Conservation (phyloP, 2,888 invertebrate genomes). For the Trichacis sp. region DNA sequence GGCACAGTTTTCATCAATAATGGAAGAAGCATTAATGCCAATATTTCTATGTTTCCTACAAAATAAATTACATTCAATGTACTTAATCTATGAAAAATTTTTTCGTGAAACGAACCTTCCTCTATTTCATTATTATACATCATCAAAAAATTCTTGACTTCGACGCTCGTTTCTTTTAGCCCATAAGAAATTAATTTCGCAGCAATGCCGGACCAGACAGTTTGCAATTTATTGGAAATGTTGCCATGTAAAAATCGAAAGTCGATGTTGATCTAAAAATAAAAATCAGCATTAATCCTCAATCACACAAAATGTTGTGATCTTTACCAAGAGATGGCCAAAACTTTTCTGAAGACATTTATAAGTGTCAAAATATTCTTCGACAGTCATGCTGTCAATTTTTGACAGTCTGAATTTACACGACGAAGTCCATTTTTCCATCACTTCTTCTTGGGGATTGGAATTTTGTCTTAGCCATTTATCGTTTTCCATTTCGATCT, state of each 20-base stretch:
- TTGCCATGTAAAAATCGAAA: constrained; percentile 32
- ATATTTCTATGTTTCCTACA: constrained; percentile 27
- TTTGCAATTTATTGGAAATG: constrained; percentile 22
- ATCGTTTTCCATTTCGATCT: constrained; percentile 22
- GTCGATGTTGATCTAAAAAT: constrained; percentile 30
- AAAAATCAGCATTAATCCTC: constrained; percentile 8
- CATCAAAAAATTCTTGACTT: constrained; percentile 31
- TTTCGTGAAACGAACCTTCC: too few relatives aligned
- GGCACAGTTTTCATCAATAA: constrained; percentile 38
- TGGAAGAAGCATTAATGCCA: constrained; percentile 34
- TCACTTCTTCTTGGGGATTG: constrained; percentile 25
- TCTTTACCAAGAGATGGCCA: constrained; percentile 38
- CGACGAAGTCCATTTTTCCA: constrained; percentile 33
- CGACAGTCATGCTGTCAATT: constrained; percentile 25
- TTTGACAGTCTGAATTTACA: constrained; percentile 25
- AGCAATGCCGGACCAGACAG: constrained; percentile 32
- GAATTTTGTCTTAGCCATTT: constrained; percentile 37
- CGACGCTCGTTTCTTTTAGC: constrained; percentile 26
- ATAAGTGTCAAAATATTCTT: constrained; percentile 34
- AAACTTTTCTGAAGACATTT: constrained; percentile 36
- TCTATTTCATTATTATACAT: constrained; percentile 28
- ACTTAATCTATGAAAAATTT: too few relatives aligned
- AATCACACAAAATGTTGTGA: too few relatives aligned
- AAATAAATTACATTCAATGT: too few relatives aligned
- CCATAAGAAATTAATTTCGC: constrained; percentile 28